phyloP scores from a whole-genome alignment of 2,888 invertebrate species.

The Agrilus mali region DNA sequence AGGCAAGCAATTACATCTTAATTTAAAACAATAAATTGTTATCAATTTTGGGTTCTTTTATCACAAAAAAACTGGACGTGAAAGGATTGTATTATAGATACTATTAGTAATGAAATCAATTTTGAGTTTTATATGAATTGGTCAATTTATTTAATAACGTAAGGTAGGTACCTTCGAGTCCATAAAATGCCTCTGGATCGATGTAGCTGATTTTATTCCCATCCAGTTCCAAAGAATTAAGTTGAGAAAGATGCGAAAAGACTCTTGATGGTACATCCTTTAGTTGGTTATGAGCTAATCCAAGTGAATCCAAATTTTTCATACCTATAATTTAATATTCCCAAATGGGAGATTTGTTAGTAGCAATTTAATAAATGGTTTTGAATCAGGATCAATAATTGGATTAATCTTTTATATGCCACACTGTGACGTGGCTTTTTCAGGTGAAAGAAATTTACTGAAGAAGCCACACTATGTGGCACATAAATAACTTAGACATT shows the following conservation, averaged over 20 bases:
- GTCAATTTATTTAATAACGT: background rate
- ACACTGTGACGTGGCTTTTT: no score
- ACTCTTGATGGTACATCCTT: constrained; percentile 67
- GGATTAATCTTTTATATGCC: background rate
- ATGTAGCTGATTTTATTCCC: constrained; percentile 72
- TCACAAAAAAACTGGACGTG: no score
- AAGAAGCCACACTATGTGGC: no score
- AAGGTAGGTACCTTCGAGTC: constrained; percentile 66
- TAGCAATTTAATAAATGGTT: no score
- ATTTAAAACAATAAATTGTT: no score
- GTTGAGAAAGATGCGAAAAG: constrained; percentile 65
- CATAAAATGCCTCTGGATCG: constrained; percentile 75
- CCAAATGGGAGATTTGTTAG: background rate
- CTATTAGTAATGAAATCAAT: no score
- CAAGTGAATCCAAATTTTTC: constrained; percentile 68
- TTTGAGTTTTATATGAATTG: no score
- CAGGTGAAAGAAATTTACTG: no score
- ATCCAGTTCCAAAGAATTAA: constrained; percentile 80
- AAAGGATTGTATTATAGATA: no score
- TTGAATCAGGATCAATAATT: background rate
- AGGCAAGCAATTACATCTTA: no score
- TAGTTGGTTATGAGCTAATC: constrained; percentile 75
- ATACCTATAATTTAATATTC: constrained; percentile 44
- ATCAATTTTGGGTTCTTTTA: no score
- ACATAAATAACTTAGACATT: no score